These are phyloP conservation scores for Orbicella faveolata DNA, from an alignment of 64 coral and sea anemone species.

Conservation along the genomic window DNA sequence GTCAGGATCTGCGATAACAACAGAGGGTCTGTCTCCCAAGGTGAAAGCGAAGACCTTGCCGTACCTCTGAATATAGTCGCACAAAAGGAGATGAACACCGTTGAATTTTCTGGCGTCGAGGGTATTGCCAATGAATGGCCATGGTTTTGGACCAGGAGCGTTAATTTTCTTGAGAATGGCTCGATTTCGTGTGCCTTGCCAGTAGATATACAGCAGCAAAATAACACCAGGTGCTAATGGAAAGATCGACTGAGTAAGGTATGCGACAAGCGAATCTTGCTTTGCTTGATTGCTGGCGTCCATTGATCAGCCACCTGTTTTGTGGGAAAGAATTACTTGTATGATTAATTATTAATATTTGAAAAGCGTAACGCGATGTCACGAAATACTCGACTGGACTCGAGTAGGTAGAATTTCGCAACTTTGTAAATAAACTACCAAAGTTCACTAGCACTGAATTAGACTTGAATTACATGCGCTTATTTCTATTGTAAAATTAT, in stretches of 20 bases:
- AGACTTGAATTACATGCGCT: too few species aligned
- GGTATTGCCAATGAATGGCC: slow-evolving; percentile 52
- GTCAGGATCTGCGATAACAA: slow-evolving; percentile 45
- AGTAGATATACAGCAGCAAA: background rate
- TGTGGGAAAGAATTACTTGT: too few species aligned
- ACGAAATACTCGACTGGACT: too few species aligned
- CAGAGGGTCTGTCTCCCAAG: background rate
- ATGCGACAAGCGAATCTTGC: background rate
- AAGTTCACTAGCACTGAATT: too few species aligned
- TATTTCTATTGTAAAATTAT: too few species aligned
- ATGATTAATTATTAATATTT: too few species aligned
- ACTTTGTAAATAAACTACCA: too few species aligned
- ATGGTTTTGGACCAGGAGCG: slow-evolving; percentile 50
- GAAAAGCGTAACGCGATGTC: too few species aligned
- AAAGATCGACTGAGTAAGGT: background rate
- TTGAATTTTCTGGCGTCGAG: slow-evolving; percentile 44
- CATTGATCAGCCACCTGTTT: background rate
- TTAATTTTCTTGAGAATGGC: slow-evolving; percentile 49
- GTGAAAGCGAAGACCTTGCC: slow-evolving; percentile 6
- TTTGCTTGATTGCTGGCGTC: background rate
- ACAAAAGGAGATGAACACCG: slow-evolving; percentile 35
- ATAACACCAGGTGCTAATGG: background rate
- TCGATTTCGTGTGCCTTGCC: background rate
- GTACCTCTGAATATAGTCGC: slow-evolving; percentile 3
- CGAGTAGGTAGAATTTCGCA: too few species aligned